phyloP scores from a whole-genome alignment of 2,797 vertebrate genomes.

The Chloroceryle inda region DNA sequence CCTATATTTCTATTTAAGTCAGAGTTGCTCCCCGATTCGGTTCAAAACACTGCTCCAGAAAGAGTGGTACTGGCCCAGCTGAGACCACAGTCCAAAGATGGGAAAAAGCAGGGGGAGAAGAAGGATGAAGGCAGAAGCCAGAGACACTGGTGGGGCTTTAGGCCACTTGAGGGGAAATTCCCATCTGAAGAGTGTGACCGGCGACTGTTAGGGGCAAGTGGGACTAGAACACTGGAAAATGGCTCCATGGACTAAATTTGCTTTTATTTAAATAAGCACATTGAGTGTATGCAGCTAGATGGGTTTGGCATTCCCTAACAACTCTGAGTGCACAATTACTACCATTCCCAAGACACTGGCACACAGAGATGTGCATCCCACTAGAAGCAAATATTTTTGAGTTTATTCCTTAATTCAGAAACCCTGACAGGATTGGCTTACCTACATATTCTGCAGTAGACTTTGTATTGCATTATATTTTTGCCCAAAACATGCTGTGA shows the following conservation, averaged over 20 bases:
- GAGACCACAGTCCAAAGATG: accelerated
- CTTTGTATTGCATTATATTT: background rate
- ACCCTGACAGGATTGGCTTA: background rate
- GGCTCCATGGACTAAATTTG: background rate
- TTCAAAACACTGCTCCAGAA: background rate
- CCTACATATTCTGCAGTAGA: background rate
- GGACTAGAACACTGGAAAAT: background rate
- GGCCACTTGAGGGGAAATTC: background rate
- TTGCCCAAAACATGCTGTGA: background rate
- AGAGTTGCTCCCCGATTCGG: background rate
- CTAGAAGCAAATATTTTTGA: background rate
- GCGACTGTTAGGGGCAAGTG: accelerated
- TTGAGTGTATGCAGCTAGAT: background rate
- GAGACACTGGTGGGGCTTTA: background rate
- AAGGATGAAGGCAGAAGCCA: background rate
- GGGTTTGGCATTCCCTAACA: background rate
- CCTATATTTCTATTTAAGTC: background rate
- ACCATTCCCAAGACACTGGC: background rate
- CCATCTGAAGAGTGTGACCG: background rate
- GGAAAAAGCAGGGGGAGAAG: background rate
- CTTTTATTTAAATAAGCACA: background rate
- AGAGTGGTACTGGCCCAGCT: background rate
- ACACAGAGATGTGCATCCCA: background rate
- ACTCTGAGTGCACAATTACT: background rate
- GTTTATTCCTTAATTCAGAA: background rate